Evolutionary conservation across 2,113 vertebrate genomes (phyloP), one percentile per base, ranked within the genome.

Genomic region (Ptilonorhynchus violaceus): DNA sequence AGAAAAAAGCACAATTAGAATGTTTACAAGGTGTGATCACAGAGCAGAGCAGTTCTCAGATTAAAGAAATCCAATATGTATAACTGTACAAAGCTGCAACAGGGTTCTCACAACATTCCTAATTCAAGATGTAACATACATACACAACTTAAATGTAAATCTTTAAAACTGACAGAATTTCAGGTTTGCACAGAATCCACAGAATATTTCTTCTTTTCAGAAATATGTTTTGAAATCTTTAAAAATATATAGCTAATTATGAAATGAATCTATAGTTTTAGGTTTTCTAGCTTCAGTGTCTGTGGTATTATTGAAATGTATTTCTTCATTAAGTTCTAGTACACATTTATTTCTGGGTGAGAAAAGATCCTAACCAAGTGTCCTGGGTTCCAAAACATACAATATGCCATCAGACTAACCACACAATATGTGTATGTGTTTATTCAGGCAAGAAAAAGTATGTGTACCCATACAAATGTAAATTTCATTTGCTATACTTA

Each of bases 211-310:
- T 76, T 70, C 11, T 64, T 35, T 72, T 66, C 17, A 88, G 68
- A 84, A 85, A 47, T 13, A 35, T 3, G 5, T 42, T 70, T 68
- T 64, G 28, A 92, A 93, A 47, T 6, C 22, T 66, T 68, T 64
- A 47, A 85, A 85, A 88, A 82, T 39, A 73, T 5, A 59, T 27
- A 79, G 11, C 13, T 83, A 41, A 63, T 44, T 62, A 79, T n/a
- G 7, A 82, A 76, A 33, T 53, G n/a, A 68, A 82, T 44, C 7
- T 31, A 28, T 21, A 72, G 9, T 18, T 90, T 58, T 19, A 76
- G 13, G 50, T 68, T 63, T 67, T 89, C n/a, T 52, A 77, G 16
- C 21, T 28, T 59, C 0, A 0, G 15, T 19, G 3, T 47, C 18
- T 68, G 15, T 67, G 55, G 28, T 62, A 77, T 66, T 72, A 68